A percentile compares a stretch with the other conserved stretches of the same genome.
Evolutionary conservation across 2,888 invertebrate species (phyloP).

Genomic region (Mycalesis mineus): DNA sequence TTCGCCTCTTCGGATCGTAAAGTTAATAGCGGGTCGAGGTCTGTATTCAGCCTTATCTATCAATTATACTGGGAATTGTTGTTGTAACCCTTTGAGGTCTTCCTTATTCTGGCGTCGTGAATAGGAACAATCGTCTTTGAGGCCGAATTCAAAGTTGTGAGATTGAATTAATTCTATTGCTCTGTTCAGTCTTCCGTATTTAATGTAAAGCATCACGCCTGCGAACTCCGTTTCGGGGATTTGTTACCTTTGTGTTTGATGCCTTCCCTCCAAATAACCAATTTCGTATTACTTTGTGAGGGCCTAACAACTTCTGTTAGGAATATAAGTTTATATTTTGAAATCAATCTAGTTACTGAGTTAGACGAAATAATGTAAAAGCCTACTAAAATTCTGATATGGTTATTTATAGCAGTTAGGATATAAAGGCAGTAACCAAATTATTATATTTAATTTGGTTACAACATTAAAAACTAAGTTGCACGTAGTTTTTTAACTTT

Average conservation of each 20-base stretch:
- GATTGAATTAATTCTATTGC: slow-evolving; percentile 76
- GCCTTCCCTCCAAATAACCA: slow-evolving; percentile 18
- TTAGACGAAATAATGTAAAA: too few relatives aligned
- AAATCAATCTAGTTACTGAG: too few relatives aligned
- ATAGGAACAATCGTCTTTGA: slow-evolving; percentile 65
- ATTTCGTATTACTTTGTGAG: slow-evolving; percentile 2
- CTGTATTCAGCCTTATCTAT: slow-evolving; percentile 43
- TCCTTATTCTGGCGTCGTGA: slow-evolving; percentile 58
- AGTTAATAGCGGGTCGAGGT: background rate
- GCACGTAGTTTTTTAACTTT: too few relatives aligned
- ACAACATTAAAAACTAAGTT: too few relatives aligned
- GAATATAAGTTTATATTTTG: too few relatives aligned
- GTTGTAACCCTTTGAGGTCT: slow-evolving; percentile 55
- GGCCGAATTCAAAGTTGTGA: slow-evolving; percentile 64
- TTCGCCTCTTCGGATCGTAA: background rate
- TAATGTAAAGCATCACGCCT: slow-evolving; percentile 62
- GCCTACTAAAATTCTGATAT: too few relatives aligned
- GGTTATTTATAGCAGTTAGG: too few relatives aligned
- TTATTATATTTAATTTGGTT: too few relatives aligned
- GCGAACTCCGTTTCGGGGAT: slow-evolving; percentile 44
- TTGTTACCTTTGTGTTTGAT: slow-evolving; percentile 43
- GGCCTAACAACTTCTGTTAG: too few relatives aligned
- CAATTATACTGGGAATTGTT: slow-evolving; percentile 52
- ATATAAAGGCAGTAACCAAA: too few relatives aligned
- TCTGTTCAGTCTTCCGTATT: slow-evolving; percentile 60